Evolutionary conservation across 2,113 vertebrate genomes (phyloP).

Genomic region (Semnornis frantzii): DNA sequence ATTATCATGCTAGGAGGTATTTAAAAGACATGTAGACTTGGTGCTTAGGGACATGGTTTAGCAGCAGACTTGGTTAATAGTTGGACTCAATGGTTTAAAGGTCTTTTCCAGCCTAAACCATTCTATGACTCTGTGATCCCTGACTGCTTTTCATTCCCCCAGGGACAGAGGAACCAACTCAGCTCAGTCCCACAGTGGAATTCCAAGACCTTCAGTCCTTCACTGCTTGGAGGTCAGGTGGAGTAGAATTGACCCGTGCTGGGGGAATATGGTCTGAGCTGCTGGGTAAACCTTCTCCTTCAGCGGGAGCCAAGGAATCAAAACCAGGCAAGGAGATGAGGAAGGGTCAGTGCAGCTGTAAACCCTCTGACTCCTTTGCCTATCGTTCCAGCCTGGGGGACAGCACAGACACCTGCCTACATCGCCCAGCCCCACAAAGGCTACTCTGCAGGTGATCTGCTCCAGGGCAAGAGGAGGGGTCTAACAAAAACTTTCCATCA

Average conservation of each 20-base stretch:
- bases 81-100: no score
- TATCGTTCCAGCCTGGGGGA: not conserved
- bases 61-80: no score
- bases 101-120: no score
- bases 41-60: no score
- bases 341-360: not conserved
- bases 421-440: not conserved
- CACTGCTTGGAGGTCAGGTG: not conserved
- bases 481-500: not conserved
- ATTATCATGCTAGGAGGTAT: no score
- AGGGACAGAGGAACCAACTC: not conserved
- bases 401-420: not conserved
- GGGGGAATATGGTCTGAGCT: not conserved
- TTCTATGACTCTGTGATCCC: not conserved
- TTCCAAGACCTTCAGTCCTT: rapidly evolving
- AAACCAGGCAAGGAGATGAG: not conserved
- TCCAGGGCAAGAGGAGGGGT: not conserved
- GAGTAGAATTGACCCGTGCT: not conserved
- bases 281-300: not conserved
- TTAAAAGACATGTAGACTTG: no score
- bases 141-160: not conserved
- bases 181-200: not conserved
- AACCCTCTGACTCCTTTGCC: not conserved
- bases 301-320: not conserved
- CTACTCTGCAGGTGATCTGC: conserved; percentile 23